Percentiles rank a stretch among this genome's conserved stretches.
phyloP scores from a whole-genome alignment of 2,888 invertebrate genomes.

The Sarcophaga caerulescens region DNA sequence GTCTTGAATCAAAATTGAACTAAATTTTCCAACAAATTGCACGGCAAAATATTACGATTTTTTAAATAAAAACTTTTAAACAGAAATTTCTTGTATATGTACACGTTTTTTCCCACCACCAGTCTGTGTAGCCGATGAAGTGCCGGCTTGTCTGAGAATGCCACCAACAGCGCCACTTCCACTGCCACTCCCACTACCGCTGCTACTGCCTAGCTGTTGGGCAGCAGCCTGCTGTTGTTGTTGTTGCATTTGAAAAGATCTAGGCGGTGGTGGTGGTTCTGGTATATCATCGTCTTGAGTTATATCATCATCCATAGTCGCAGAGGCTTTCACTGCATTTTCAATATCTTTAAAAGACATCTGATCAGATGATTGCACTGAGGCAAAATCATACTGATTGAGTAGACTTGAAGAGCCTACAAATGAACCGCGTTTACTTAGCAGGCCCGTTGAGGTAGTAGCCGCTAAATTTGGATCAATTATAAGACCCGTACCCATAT shows the following conservation, averaged over 20 bases:
- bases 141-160: conserved; percentile 84
- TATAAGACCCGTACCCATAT: conserved; percentile 50
- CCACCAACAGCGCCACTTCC: conserved; percentile 81
- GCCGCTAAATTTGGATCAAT: conserved; percentile 49
- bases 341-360: conserved; percentile 79
- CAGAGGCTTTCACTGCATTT: conserved; percentile 75
- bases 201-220: conserved; percentile 33
- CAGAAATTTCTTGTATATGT: conserved; percentile 96
- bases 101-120: conserved; percentile 89
- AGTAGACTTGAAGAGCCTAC: conserved; percentile 67
- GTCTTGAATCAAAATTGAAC: too few relatives aligned
- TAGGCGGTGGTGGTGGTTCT: conserved; percentile 84
- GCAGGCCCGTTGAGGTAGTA: conserved; percentile 64
- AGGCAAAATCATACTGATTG: conserved; percentile 75
- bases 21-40: too few relatives aligned
- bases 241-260: conserved; percentile 78
- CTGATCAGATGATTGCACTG: conserved; percentile 76
- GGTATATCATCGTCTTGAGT: conserved; percentile 83
- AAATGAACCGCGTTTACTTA: conserved; percentile 76
- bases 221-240: conserved; percentile 70
- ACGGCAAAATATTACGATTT: neutral
- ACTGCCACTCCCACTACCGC: conserved; percentile 38
- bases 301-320: conserved; percentile 79
- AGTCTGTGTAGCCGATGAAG: conserved; percentile 84
- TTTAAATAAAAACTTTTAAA: conserved; percentile 81